Evolutionary conservation across 2,113 vertebrate species (phyloP), one percentile per base, ranked within the genome.

Genomic region (Bubo blakistoni): DNA sequence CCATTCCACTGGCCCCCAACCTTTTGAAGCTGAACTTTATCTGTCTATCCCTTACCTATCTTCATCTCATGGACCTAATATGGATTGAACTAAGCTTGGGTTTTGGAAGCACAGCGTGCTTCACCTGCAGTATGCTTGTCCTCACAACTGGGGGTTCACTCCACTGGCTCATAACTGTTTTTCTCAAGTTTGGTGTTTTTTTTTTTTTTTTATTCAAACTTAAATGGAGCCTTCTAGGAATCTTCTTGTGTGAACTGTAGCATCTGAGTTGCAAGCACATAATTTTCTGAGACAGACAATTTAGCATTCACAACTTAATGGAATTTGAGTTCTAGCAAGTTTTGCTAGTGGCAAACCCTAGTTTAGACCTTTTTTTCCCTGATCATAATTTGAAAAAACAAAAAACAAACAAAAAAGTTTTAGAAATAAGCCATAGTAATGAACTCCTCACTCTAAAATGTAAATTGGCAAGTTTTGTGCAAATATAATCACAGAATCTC

Each of bases 281-380:
- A 0, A 8, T 81, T 52, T 93, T 51, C 29, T 70, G 40, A 74
- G 61, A 29, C 44, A 89, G 49, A 22, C 15, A 57, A 32, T 44
- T 74, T 65, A 55, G 8, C 18, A 6, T 24, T 52, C 17, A 24
- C 34, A 59, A 8, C 13, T 65, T 38, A 66, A 38, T 25, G 40
- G 20, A 54, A 32, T 71, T 52, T 6, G 16, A 67, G 6, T 58
- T 61, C 30, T 72, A 9, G 29, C 16, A 59, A 9, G 12, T 30
- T 62, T 87, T 47, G 14, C 30, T 25, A 47, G 20, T 30, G n/a
- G 16, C 2, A 6, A 57, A 34, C 2, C 0, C 0, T 51, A 11
- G 22, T 58, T 89, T 65, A 88, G 30, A 71, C 9, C 3, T 63
- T 38, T 21, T 59, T 44, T 42, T 5, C 2, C 10, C 34, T 1